A percentile compares a stretch with the other conserved stretches of the same genome.
Evolutionary conservation across 2,888 invertebrate species (phyloP).

Genomic region (Thalpophila matura): DNA sequence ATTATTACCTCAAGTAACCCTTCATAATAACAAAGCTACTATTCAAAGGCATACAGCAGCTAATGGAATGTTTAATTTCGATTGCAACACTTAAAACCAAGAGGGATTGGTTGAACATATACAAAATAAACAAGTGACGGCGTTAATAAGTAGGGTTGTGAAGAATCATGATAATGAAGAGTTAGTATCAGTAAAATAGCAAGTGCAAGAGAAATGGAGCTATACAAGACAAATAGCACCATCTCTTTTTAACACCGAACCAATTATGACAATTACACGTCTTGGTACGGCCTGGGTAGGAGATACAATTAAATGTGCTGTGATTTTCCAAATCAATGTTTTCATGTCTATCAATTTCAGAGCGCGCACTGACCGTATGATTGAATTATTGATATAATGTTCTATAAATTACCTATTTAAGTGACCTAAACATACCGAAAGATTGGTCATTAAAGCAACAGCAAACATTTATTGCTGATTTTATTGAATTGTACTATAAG

Average conservation of each 20-base stretch:
- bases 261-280: neutral
- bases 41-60: slow-evolving; percentile 40
- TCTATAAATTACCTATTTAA: no score
- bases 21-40: slow-evolving; percentile 23
- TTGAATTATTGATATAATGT: no score
- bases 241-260: neutral
- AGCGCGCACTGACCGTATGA: no score
- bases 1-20: slow-evolving; percentile 7
- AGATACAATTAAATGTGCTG: neutral
- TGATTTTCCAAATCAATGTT: neutral
- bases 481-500: no score
- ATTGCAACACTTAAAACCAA: slow-evolving; percentile 36
- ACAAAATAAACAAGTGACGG: slow-evolving; percentile 23
- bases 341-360: neutral
- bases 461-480: no score
- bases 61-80: slow-evolving; percentile 26
- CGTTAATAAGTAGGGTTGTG: slow-evolving; percentile 7
- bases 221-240: no score
- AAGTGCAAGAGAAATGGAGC: neutral
- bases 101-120: slow-evolving; percentile 12
- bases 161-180: neutral
- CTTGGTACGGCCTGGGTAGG: neutral
- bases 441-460: no score
- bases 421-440: no score
- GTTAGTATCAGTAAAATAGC: neutral